Evolutionary conservation across 1,140 invertebrate species (phyloP).

Genomic region (Aphidius gifuensis): DNA sequence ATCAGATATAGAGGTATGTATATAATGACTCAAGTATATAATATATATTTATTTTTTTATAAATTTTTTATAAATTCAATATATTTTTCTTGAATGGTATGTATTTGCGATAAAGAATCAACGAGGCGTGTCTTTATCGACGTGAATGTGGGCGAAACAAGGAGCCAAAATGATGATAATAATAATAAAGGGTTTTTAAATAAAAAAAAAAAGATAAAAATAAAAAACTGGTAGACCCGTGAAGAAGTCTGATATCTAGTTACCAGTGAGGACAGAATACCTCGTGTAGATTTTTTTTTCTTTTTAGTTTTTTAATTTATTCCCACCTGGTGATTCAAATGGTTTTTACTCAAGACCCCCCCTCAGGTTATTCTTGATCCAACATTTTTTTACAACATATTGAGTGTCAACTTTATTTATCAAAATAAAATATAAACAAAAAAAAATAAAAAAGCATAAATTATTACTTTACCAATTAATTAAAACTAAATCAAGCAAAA

Average conservation of each 20-base stretch:
- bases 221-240: not conserved
- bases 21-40: too few relatives aligned
- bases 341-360: not conserved
- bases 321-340: conserved; percentile 13
- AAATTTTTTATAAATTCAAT: too few relatives aligned
- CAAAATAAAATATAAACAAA: too few relatives aligned
- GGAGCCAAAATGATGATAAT: conserved; percentile 12
- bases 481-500: too few relatives aligned
- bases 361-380: not conserved
- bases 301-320: conserved; percentile 19
- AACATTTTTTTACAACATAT: too few relatives aligned
- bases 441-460: too few relatives aligned
- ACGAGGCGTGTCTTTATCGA: conserved; percentile 19
- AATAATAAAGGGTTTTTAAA: conserved; percentile 8
- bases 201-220: not conserved
- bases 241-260: conserved; percentile 24
- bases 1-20: too few relatives aligned
- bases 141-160: conserved; percentile 14
- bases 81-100: too few relatives aligned
- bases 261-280: conserved; percentile 26
- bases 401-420: too few relatives aligned
- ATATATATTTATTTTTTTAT: too few relatives aligned
- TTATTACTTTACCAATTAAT: too few relatives aligned
- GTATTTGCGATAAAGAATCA: conserved; percentile 10
- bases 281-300: conserved; percentile 15